A percentile compares a stretch with the other conserved stretches of the same genome.
Evolutionary conservation across 2,888 invertebrate genomes (phyloP).

Genomic region (Trachelus stipa): DNA sequence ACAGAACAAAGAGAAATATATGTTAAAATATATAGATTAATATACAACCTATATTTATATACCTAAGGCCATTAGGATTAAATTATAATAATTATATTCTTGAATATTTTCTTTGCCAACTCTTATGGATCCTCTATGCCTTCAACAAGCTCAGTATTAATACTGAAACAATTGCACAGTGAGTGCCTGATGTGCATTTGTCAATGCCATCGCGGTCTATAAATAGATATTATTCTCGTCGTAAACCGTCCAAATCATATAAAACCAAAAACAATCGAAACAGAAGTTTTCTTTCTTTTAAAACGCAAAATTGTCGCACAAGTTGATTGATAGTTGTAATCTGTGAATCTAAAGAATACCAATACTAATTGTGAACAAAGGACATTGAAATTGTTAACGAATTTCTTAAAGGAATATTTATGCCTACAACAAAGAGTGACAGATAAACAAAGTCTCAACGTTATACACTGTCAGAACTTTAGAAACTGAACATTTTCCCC

Average conservation of each 20-base stretch:
- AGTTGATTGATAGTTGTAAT: not conserved
- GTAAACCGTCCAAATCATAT: not conserved
- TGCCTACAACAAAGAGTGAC: not conserved
- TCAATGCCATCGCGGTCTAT: not conserved
- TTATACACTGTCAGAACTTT: not conserved
- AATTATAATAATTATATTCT: not conserved
- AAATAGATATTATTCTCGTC: not conserved
- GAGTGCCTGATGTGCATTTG: not conserved
- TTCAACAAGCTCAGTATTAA: not conserved
- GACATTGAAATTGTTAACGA: not conserved
- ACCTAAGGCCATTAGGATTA: not conserved
- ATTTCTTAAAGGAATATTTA: not conserved
- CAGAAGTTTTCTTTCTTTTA: not conserved
- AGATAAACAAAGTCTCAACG: not conserved
- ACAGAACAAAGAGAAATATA: conserved; percentile 23
- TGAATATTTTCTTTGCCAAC: not conserved
- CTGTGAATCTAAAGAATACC: not conserved
- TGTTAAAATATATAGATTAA: not conserved
- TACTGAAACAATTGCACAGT: not conserved
- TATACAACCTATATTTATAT: not conserved
- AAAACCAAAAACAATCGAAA: not conserved
- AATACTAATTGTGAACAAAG: not conserved
- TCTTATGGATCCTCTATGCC: not conserved
- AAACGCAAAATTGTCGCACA: not conserved
- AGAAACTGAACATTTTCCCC: not conserved